Evolutionary conservation across 1,140 invertebrate genomes (phyloP), one percentile per base, ranked within the genome.

Genomic region (Eufriesea mexicana): DNA sequence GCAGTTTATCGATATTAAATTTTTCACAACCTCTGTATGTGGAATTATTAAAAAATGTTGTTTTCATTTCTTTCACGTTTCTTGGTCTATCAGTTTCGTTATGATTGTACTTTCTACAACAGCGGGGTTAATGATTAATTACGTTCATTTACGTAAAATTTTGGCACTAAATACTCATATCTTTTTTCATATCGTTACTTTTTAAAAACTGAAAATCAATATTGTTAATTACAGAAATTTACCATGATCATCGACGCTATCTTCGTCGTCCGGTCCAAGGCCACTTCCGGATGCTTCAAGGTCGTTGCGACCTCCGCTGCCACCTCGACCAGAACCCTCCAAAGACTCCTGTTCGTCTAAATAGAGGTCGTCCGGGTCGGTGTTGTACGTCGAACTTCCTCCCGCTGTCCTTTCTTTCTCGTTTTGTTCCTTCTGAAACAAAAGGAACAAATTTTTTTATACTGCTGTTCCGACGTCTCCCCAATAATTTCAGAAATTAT

Each of bases 281-380:
- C 96, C 96, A 89, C 96, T 96, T 84, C 96, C 96, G 88, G 96
- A 96, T 74, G 96, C 96, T 92, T 97, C 96, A 72, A 96, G 94
- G 86, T 96, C 96, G 92, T 96, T 95, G 79, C 95, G 94, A 84
- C 95, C 93, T 91, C 96, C 94, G 62, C 88, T 91, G 20, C 93
- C 93, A 59, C 93, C 93, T 71, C 92, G 92, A 75, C 95, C 95
- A 55, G 95, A 95, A 20, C 95, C 95, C 85, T 95, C 95, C 70
- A 94, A 89, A 28, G 86, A 92, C 57, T 93, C 94, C 81, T 95
- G 94, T 78, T 95, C 94, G 84, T 95, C 94, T 20, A 95, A 90
- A 85, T 94, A 95, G 23, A 95, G 87, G 64, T 95, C 94, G 84
- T 94, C 93, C 25, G 90, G 80, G 62, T 89, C 91, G 6, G 92